phyloP scores from a whole-genome alignment of 2,888 invertebrate genomes.

The Drosophila subsilvestris region DNA sequence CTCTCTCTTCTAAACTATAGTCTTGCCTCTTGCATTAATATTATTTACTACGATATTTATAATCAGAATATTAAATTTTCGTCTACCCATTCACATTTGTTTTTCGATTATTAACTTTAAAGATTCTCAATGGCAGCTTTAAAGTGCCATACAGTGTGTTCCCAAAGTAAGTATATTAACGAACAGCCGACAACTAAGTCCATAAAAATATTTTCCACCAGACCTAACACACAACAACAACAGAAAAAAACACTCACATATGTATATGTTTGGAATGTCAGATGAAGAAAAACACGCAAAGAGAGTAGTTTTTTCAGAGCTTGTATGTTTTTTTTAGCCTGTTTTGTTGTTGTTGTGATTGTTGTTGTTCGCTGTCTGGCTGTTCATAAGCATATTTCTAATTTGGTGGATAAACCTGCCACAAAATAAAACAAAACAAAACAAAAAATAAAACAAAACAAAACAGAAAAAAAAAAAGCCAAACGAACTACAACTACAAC shows the following conservation, averaged over 20 bases:
- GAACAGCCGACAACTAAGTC: slow-evolving; percentile 9
- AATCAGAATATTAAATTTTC: not conserved
- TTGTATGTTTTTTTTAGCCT: slow-evolving; percentile 14
- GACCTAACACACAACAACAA: not conserved
- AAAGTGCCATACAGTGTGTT: slow-evolving; percentile 3
- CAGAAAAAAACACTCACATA: not conserved
- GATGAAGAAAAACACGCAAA: slow-evolving; percentile 8
- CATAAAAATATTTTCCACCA: slow-evolving; percentile 35
- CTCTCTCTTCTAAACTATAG: too few species aligned
- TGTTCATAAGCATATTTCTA: slow-evolving; percentile 58
- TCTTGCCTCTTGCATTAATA: too few species aligned
- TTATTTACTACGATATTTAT: too few species aligned
- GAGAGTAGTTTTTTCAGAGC: not conserved
- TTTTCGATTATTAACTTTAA: slow-evolving; percentile 14
- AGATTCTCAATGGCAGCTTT: slow-evolving; percentile 16
- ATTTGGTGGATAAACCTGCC: slow-evolving; percentile 38
- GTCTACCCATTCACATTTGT: not conserved
- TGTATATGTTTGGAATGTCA: slow-evolving; percentile 41
- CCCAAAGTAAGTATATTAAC: slow-evolving; percentile 37
- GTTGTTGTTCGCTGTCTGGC: slow-evolving; percentile 1
- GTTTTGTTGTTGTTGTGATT: slow-evolving; percentile 1
- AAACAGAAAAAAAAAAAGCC: slow-evolving; percentile 21
- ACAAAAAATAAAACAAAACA: slow-evolving; percentile 21
- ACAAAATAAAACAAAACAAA: slow-evolving; percentile 21
- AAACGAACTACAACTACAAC: slow-evolving; percentile 12